These are phyloP conservation scores for Myiotriccus ornatus DNA, from an alignment of 2,797 vertebrate species.

Conservation along the genomic window DNA sequence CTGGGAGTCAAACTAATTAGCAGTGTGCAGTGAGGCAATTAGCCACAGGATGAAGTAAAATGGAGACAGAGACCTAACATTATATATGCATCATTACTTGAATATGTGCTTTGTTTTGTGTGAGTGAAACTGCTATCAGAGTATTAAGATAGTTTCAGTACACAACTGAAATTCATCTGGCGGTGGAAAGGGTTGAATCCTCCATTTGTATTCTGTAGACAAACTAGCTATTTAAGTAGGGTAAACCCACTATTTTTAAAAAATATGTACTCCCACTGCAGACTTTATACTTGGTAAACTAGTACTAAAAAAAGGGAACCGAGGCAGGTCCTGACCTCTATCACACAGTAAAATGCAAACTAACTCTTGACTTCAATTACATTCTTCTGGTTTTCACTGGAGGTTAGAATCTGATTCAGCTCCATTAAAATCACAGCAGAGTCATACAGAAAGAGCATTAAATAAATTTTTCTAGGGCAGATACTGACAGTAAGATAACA, in stretches of 20 bases:
- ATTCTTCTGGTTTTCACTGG: not conserved
- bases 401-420: not conserved
- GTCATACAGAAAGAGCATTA: not conserved
- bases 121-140: not conserved
- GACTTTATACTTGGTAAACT: not conserved
- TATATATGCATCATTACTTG: constrained; percentile 3
- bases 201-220: not conserved
- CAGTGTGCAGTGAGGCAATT: constrained; percentile 16
- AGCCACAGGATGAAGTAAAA: constrained; percentile 32
- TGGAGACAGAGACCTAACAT: not conserved
- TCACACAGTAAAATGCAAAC: not conserved
- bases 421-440: not conserved
- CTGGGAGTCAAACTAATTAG: constrained; percentile 42
- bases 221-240: not conserved
- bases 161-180: not conserved
- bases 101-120: not conserved
- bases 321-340: not conserved
- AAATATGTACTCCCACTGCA: not conserved
- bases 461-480: not conserved
- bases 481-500: not conserved
- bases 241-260: not conserved
- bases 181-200: not conserved
- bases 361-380: not conserved
- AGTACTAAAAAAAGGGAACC: not conserved
- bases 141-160: not conserved